Percentiles rank a stretch among this genome's conserved stretches.
phyloP scores from a whole-genome alignment of 1,140 invertebrate genomes.

The Micrasema minimum region DNA sequence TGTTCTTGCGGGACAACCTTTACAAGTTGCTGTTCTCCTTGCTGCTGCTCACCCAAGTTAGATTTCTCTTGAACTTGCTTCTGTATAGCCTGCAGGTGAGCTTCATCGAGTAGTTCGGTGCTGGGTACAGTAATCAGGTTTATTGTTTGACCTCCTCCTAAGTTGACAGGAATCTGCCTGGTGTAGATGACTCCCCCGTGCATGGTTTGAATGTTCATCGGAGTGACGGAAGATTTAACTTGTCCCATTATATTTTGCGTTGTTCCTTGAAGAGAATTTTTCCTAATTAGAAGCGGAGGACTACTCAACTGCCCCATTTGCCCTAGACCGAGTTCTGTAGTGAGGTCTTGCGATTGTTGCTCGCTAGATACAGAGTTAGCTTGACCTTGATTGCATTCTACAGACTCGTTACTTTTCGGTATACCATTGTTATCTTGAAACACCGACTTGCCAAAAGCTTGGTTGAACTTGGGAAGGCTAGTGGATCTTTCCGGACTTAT shows the following conservation, averaged over 20 bases:
- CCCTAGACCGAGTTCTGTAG: slow-evolving; percentile 57
- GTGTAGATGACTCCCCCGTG: slow-evolving; percentile 72
- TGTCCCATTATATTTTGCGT: slow-evolving; percentile 61
- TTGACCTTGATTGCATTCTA: slow-evolving; percentile 55
- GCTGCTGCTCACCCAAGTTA: slow-evolving; percentile 27
- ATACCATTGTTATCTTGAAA: slow-evolving; percentile 63
- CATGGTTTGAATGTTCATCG: slow-evolving; percentile 68
- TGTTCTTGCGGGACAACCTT: slow-evolving; percentile 62
- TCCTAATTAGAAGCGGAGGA: slow-evolving; percentile 62
- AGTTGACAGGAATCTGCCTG: slow-evolving; percentile 69
- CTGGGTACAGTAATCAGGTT: slow-evolving; percentile 69
- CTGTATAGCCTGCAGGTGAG: slow-evolving; percentile 50
- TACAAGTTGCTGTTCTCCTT: slow-evolving; percentile 61
- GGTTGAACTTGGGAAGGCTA: slow-evolving; percentile 79
- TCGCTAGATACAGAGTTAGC: slow-evolving; percentile 41
- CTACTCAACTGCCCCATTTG: slow-evolving; percentile 61
- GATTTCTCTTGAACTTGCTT: slow-evolving; percentile 50
- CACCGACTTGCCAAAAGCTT: slow-evolving; percentile 78
- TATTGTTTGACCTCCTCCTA: slow-evolving; percentile 68
- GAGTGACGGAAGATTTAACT: slow-evolving; percentile 63
- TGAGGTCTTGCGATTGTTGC: slow-evolving; percentile 39
- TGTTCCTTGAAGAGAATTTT: slow-evolving; percentile 57
- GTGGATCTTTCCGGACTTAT: slow-evolving; percentile 58
- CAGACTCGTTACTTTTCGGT: slow-evolving; percentile 37
- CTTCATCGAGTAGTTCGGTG: slow-evolving; percentile 61